Percentiles rank a stretch among this genome's conserved stretches.
Evolutionary conservation across 2,797 vertebrate species (phyloP).

Genomic region (Myotis daubentonii): DNA sequence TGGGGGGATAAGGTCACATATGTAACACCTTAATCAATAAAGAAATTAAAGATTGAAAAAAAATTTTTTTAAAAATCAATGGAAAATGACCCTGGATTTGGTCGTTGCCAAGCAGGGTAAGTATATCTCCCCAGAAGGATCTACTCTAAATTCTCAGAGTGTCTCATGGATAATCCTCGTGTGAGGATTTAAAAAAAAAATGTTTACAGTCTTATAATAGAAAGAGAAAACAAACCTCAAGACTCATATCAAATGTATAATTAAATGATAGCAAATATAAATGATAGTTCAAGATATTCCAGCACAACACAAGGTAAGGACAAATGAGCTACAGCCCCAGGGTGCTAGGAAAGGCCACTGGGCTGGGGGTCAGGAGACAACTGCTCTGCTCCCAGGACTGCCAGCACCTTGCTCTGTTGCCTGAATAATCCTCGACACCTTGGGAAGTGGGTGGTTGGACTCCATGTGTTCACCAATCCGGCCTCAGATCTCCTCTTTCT

Average conservation of each 20-base stretch:
- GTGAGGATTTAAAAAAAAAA: no score
- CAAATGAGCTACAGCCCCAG: neutral
- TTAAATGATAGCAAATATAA: neutral
- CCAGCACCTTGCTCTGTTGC: neutral
- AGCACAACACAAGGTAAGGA: neutral
- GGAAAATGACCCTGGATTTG: neutral
- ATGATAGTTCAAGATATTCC: neutral
- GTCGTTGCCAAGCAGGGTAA: neutral
- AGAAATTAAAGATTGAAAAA: no score
- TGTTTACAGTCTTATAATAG: neutral
- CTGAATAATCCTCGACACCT: neutral
- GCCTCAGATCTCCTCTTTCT: neutral
- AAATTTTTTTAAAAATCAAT: no score
- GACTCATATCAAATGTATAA: neutral
- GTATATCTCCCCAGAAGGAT: neutral
- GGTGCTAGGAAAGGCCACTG: neutral
- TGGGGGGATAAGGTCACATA: no score
- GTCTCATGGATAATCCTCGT: neutral
- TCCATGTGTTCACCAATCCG: neutral
- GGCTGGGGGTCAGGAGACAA: neutral
- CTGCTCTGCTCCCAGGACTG: neutral
- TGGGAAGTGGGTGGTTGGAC: neutral
- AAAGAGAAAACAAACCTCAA: neutral
- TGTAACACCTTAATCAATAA: no score
- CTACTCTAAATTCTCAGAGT: conserved; percentile 25